Base-by-base conservation (phyloP, 2,113 vertebrate genomes). In the Brachirus orientalis region DNA sequence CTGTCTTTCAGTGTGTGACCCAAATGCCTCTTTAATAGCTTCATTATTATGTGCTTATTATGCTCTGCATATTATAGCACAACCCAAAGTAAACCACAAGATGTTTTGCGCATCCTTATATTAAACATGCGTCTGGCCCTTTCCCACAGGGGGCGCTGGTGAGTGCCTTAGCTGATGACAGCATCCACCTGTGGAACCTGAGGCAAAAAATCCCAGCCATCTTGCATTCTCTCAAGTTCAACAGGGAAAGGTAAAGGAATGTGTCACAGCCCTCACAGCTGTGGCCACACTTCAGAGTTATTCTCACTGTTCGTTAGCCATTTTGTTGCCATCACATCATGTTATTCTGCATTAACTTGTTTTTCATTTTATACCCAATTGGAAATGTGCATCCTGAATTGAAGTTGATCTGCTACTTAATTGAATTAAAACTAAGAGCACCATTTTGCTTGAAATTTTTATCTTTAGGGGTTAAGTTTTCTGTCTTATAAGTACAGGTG, bases 121-220 rank as follows among this genome's bases (percentile, higher is more conserved):
- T 33, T 13, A 18, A 2, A 7, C 7, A 19, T 47, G 18, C 70
- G 36, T 62, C 2, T 69, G 13, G 14, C 47, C 57, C 10, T 65
- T 72, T 2, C 13, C 63, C 7, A 10, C 69, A 99, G 98, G 98
- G 98, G 94, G 98, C 98, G 64, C 95, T 99, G 79, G 98, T 99
- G 93, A 99, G 97, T 94, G 97, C 95, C 94, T 96, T 98, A 95
- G 94, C 96, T 86, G 98, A 99, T 88, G 98, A 99, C 88, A 98
- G 96, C 75, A 90, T 99, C 87, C 97, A 99, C 81, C 90, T 99
- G 81, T 99, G 98, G 98, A 99, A 99, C 88, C 92, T 99, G 84
- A 95, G 98, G 90, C 98, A 99, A 81, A 99, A 99, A 88, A 95
- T 96, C 73, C 97, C 97, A 28, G 97, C 97, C 14, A 94, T 99